Evolutionary conservation across 2,888 invertebrate species (phyloP), one percentile per base, ranked within the genome.

Genomic region (Hymenopus coronatus): DNA sequence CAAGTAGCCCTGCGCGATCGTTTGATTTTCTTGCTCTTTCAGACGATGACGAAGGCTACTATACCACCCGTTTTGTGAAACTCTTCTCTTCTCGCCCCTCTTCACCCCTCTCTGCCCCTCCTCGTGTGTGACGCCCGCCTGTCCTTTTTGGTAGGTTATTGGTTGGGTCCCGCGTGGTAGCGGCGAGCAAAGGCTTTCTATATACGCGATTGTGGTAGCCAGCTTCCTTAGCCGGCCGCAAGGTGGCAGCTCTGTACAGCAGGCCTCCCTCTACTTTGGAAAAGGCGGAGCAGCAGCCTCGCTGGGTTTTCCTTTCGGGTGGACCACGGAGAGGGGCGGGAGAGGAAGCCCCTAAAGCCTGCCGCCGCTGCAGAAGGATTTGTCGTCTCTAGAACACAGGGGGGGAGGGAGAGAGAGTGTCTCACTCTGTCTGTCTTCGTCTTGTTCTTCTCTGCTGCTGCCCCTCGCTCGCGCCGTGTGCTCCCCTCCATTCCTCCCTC

Each of bases 71-170:
- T 83, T 88, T 54, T 88, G 88, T 88, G 88, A 83, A 83, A 30
- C 85, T 40, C 85, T 84, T 33, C 28, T 54, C 86, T 92, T 92
- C 92, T 92, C 93, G 92, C 93, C 93, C 86, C 70, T 81, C 86
- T 81, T 30, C 86, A 28, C 70, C 84, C 81, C 81, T 87, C 33
- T 27, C 87, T n/a, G 30, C 33, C 87, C 14, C 30, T 33, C 33
- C 33, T 7, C 28, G 30, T 84, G 30, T 84, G 82, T 89, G 87
- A 85, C 83, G 87, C 89, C 85, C 82, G 83, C 54, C 89, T 86
- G 89, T 88, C 88, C 88, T 88, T 88, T 88, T 88, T 84, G 88
- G 84, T 82, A 88, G 88, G 88, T 89, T 86, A 86, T 89, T 89
- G 89, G 89, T 89, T 87, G 89, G 83, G 89, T 86, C 88, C 89